Evolutionary conservation across 2,797 vertebrate species (phyloP).

Genomic region (Distichodus sexfasciatus): DNA sequence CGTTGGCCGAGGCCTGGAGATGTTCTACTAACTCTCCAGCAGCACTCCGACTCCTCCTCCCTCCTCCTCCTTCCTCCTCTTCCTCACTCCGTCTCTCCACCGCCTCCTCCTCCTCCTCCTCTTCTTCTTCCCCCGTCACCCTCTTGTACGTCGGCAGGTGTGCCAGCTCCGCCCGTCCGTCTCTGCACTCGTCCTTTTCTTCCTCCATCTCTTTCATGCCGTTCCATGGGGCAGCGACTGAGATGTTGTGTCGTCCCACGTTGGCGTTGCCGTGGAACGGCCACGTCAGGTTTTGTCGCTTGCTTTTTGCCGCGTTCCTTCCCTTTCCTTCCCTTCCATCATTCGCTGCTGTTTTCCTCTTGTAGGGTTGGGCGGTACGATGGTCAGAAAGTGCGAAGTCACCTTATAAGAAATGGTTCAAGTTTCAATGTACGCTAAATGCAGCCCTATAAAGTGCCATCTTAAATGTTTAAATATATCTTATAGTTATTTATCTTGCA

Average conservation of each 20-base stretch:
- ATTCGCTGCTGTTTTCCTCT: constrained; percentile 17
- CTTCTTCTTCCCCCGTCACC: constrained; percentile 62
- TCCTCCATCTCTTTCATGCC: constrained; percentile 56
- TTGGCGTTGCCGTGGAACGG: constrained; percentile 32
- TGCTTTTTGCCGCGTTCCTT: constrained; percentile 56
- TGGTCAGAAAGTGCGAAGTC: too few relatives aligned
- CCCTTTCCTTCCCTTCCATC: constrained; percentile 40
- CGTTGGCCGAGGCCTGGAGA: constrained; percentile 81
- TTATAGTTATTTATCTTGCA: too few relatives aligned
- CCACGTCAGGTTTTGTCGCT: constrained; percentile 53
- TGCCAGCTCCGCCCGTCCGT: constrained; percentile 58
- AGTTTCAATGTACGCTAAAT: too few relatives aligned
- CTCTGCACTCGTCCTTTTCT: constrained; percentile 39
- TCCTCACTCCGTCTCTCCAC: constrained; percentile 49
- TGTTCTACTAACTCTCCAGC: constrained; percentile 81
- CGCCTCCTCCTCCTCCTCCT: constrained; percentile 38
- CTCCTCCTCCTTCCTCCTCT: constrained; percentile 62
- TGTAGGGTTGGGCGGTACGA: too few relatives aligned
- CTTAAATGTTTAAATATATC: too few relatives aligned
- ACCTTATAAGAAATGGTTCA: too few relatives aligned
- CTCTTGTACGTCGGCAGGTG: constrained; percentile 77
- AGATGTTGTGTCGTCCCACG: constrained; percentile 49
- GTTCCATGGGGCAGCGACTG: constrained; percentile 49
- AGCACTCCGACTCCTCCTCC: constrained; percentile 56
- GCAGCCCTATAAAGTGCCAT: too few relatives aligned